A percentile compares a stretch with the other conserved stretches of the same genome.
These are phyloP conservation scores for Galerucella pusilla DNA, from an alignment of 2,888 invertebrate genomes.

Conservation along the genomic window DNA sequence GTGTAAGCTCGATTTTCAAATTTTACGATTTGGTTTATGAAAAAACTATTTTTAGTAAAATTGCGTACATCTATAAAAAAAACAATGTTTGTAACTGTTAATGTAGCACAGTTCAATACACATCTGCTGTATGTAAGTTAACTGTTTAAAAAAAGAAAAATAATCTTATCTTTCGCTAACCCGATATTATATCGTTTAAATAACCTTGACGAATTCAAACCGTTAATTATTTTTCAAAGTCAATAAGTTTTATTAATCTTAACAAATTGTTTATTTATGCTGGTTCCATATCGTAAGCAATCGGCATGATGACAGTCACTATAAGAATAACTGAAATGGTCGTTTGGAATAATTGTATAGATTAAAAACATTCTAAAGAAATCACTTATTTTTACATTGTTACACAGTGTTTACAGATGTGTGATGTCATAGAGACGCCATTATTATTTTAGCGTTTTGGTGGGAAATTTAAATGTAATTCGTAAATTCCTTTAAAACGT, in stretches of 20 bases:
- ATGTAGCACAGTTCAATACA: neutral
- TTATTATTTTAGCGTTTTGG: too few relatives aligned
- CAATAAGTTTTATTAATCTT: neutral
- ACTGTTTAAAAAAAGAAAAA: constrained; percentile 11
- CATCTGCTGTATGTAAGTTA: constrained; percentile 15
- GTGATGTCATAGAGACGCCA: too few relatives aligned
- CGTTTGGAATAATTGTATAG: too few relatives aligned
- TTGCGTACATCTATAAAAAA: neutral
- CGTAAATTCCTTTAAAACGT: too few relatives aligned
- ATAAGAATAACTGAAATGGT: too few relatives aligned
- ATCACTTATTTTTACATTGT: too few relatives aligned
- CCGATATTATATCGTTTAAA: constrained; percentile 11
- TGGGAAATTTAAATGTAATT: too few relatives aligned
- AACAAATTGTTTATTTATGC: neutral
- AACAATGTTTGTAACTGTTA: constrained; percentile 5
- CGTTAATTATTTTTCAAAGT: constrained; percentile 10
- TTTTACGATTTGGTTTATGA: constrained; percentile 20
- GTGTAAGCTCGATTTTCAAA: constrained; percentile 22
- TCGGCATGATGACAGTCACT: too few relatives aligned
- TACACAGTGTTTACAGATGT: too few relatives aligned
- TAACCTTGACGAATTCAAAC: constrained; percentile 16
- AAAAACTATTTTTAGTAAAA: constrained; percentile 27
- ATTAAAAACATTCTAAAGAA: too few relatives aligned
- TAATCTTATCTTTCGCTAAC: constrained; percentile 19
- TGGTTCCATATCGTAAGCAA: too few relatives aligned